Evolutionary conservation across 1,140 invertebrate genomes (phyloP).

Genomic region (Gryllus bimaculatus): DNA sequence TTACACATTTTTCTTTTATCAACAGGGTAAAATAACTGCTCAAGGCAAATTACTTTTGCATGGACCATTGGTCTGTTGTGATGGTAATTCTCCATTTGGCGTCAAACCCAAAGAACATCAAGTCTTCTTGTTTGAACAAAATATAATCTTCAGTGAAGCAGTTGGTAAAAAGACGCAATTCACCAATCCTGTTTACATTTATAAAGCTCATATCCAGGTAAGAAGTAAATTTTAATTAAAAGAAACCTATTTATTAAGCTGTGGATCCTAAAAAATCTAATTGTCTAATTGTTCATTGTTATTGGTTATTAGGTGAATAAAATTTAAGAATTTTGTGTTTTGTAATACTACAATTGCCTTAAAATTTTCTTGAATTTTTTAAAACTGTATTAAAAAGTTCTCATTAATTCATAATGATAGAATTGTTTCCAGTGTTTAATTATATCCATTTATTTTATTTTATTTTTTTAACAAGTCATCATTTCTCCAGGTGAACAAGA

Average conservation of each 20-base stretch:
- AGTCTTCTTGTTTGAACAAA: slow-evolving; percentile 98
- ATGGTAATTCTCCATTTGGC: slow-evolving; percentile 39
- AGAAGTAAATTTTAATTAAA: slow-evolving; percentile 17
- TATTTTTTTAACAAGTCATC: too few species aligned
- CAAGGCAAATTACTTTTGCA: slow-evolving; percentile 93
- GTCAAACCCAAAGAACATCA: slow-evolving; percentile 69
- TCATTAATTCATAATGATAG: too few species aligned
- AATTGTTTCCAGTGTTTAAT: too few species aligned
- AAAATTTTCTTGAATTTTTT: too few species aligned
- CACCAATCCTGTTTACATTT: slow-evolving; percentile 89
- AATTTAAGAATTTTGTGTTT: not conserved
- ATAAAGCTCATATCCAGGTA: slow-evolving; percentile 96
- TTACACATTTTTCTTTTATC: not conserved
- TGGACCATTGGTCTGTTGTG: slow-evolving; percentile 75
- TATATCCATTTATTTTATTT: too few species aligned
- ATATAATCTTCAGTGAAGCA: slow-evolving; percentile 92
- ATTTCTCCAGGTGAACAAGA: slow-evolving; percentile 77
- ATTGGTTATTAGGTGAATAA: not conserved
- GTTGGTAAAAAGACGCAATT: slow-evolving; percentile 91
- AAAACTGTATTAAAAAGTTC: too few species aligned
- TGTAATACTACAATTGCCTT: not conserved
- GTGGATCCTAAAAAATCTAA: not conserved
- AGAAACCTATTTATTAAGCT: not conserved
- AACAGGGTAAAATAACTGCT: slow-evolving; percentile 90
- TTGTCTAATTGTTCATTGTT: not conserved